Evolutionary conservation across 2,888 invertebrate genomes (phyloP), one percentile per base, ranked within the genome.

Genomic region (Panopea generosa): DNA sequence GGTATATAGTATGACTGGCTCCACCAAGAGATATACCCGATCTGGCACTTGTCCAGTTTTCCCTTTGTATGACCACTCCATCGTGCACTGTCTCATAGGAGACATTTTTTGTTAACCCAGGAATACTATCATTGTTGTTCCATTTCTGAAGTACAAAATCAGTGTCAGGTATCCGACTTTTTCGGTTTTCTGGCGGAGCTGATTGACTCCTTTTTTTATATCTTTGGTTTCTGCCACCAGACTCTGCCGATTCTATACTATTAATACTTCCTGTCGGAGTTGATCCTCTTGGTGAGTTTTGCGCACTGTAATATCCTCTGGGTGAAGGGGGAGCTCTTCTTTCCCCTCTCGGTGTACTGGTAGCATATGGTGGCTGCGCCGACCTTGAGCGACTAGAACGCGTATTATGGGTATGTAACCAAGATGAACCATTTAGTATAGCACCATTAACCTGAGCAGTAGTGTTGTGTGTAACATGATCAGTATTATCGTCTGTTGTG

Each of bases 141-240:
- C 80, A 73, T 40, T 73, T 76, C 33, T 68, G 52, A 29, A 76
- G 55, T 24, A 76, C 69, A 62, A 73, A 65, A 67, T 76, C 80
- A 18, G 74, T 79, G 16, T 79, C 74, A 16, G 57, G 80, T 55
- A 81, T 69, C 18, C 70, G 57, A 52, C 80, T 68, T 26, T 82
- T 61, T 4, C 62, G 76, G 20, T 83, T 62, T 47, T 77, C 83
- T 45, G 85, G 80, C n/a, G 85, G 85, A 14, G 85, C 85, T 4
- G 86, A 86, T 16, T 78, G 71, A 29, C 84, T 82, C 16, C 85
- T 71, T 65, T 85, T 85, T 33, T 82, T 75, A 65, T 86, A 86
- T 22, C 76, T 62, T 38, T 82, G 57, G 16, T 60, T 63, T 45
- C 77, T 57, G n/a, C 56, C 65, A 7, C 62, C 69, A 53, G 60